Percentiles rank a stretch among this genome's conserved stretches.
Conservation (phyloP, 2,113 vertebrate genomes). For the Bungarus multicinctus region DNA sequence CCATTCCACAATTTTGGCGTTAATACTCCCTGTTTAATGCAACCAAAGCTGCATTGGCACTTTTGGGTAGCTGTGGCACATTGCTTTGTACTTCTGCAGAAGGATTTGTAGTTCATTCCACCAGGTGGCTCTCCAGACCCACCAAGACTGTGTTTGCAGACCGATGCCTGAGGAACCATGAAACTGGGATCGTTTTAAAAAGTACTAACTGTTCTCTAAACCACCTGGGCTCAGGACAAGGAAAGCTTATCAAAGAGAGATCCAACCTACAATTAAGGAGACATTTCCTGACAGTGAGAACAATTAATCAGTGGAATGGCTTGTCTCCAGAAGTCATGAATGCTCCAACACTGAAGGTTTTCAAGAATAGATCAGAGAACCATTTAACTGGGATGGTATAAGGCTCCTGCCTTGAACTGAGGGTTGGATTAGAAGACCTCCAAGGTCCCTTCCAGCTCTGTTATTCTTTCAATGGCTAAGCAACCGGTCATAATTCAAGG, state of each 20-base stretch:
- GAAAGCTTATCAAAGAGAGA: background rate
- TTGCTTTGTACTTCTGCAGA: background rate
- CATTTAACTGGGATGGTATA: background rate
- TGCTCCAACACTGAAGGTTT: background rate
- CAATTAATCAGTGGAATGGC: background rate
- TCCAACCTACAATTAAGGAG: background rate
- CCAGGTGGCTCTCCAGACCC: slow-evolving; percentile 68
- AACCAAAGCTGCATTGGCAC: background rate
- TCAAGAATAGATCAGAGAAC: background rate
- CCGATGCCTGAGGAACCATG: background rate
- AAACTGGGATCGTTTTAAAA: background rate
- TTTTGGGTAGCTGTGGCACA: background rate
- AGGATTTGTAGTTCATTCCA: slow-evolving; percentile 50
- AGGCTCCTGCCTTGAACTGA: background rate
- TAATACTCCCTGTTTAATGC: background rate
- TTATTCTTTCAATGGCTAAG: background rate
- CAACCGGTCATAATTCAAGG: background rate
- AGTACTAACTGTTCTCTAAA: background rate
- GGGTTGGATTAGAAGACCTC: background rate
- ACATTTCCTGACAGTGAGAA: background rate
- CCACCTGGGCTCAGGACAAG: too few relatives aligned
- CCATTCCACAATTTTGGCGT: background rate
- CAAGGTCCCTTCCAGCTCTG: background rate
- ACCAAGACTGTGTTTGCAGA: background rate
- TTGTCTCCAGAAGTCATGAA: background rate